Evolutionary conservation across 1,140 invertebrate species (phyloP).

Genomic region (Dendrolimus punctatus): DNA sequence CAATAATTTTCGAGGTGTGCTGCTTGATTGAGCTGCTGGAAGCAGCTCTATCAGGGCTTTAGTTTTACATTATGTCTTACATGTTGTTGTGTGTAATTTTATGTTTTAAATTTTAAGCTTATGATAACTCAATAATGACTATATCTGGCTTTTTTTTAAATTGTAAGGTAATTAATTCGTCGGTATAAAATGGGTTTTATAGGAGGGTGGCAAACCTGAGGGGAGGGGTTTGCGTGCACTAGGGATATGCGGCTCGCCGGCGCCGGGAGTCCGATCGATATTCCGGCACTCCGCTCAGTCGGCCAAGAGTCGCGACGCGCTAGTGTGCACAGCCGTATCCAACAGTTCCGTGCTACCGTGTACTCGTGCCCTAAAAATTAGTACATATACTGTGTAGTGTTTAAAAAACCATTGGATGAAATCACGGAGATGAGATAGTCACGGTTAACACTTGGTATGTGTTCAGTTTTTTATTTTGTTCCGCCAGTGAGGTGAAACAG

Average conservation of each 20-base stretch:
- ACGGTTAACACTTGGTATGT: constrained; percentile 37
- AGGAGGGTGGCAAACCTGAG: constrained; percentile 29
- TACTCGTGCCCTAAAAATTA: constrained; percentile 20
- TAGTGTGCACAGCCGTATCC: constrained; percentile 23
- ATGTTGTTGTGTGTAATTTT: no score
- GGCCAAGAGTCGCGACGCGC: constrained; percentile 41
- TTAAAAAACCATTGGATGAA: constrained; percentile 33
- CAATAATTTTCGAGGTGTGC: no score
- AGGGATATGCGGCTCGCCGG: constrained; percentile 63
- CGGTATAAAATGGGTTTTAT: constrained; percentile 28
- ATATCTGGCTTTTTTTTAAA: no score
- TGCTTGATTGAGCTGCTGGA: no score
- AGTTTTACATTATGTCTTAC: no score
- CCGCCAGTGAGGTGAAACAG: constrained; percentile 1
- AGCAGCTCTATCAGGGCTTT: no score
- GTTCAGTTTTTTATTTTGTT: constrained; percentile 1
- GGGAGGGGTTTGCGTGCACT: constrained; percentile 57
- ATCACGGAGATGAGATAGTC: constrained; percentile 56
- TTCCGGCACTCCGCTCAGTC: constrained; percentile 30
- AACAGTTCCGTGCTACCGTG: constrained; percentile 20
- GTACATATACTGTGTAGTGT: constrained; percentile 39
- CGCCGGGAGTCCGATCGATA: constrained; percentile 63
- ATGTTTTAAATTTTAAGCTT: no score
- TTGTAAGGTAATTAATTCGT: constrained; percentile 15
- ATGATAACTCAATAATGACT: no score